Evolutionary conservation across 1,140 invertebrate species (phyloP).

Genomic region (Agrypnia vestita): DNA sequence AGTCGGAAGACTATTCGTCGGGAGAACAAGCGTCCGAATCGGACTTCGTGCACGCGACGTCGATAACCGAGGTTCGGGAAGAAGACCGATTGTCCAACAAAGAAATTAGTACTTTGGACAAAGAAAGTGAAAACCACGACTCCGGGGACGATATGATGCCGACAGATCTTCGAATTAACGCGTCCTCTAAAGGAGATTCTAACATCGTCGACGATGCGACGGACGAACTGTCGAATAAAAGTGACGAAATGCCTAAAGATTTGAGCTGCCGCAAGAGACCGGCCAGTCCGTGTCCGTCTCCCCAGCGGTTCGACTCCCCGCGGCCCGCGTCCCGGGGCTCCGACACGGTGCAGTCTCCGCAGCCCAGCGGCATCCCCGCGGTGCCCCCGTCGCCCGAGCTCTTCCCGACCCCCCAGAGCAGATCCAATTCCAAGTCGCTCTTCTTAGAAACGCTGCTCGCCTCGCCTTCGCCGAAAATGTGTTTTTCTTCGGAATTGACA

Average conservation of each 20-base stretch:
- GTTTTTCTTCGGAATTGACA: slow-evolving; percentile 72
- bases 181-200: slow-evolving; percentile 61
- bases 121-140: slow-evolving; percentile 45
- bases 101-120: slow-evolving; percentile 63
- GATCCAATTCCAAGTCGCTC: slow-evolving; percentile 71
- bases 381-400: slow-evolving; percentile 76
- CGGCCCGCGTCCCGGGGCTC: slow-evolving; percentile 76
- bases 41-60: not conserved
- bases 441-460: slow-evolving; percentile 75
- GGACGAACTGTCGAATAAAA: slow-evolving; percentile 67
- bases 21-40: slow-evolving; percentile 33
- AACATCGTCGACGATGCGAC: slow-evolving; percentile 65
- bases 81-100: slow-evolving; percentile 57
- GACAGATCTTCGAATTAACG: slow-evolving; percentile 70
- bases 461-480: slow-evolving; percentile 73
- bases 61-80: slow-evolving; percentile 53
- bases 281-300: slow-evolving; percentile 68
- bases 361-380: slow-evolving; percentile 78
- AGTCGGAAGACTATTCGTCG: slow-evolving; percentile 34
- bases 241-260: slow-evolving; percentile 75
- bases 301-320: slow-evolving; percentile 67
- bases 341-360: slow-evolving; percentile 78
- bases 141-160: slow-evolving; percentile 66
- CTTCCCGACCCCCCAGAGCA: slow-evolving; percentile 69
- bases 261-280: slow-evolving; percentile 72